Base-by-base conservation (phyloP, 2,797 vertebrate genomes). In the Echiichthys vipera region DNA sequence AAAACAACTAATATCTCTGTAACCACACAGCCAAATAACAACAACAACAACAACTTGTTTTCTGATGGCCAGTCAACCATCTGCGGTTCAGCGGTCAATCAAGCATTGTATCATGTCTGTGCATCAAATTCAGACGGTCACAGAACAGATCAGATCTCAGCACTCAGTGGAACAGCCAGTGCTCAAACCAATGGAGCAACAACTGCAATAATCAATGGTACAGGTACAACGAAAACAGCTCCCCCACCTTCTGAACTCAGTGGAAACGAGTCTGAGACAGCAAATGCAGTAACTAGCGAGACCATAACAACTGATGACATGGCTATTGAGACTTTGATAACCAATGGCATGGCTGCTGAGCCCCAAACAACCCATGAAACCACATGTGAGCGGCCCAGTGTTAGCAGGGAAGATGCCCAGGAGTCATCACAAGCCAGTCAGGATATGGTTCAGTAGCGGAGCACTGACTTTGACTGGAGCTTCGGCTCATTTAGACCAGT, bases 41-140 rank as follows among this genome's bases (percentile, higher is more conserved):
- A 88, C 66, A 88, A 88, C 82, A 90, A 81, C 83, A 84, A 14
- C 68, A 36, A 20, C 4, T 45, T 42, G 15, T 54, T 42, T 11
- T n/a, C 32, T 13, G 56, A 47, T 13, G 45, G 47, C 11, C 58
- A 57, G 18, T 22, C 51, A 25, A n/a, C 49, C 32, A 25, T 32
- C 18, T 29, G 5, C 15, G 14, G 5, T n/a, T 56, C 58, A 46
- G 53, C 17, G 0, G 22, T 24, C 42, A 32, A 12, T 24, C 63
- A 0, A 71, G 59, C 32, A 4, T 32, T 20, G 17, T 25, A 53
- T 55, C 24, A 17, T 5, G 58, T 49, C 46, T 8, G 37, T 24
- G 10, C 50, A 5, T 65, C 71, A n/a, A 20, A 73, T 42, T 36
- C 22, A 7, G 58, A 74, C 3, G 22, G 15, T 34, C 39, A 14